Percentiles rank a stretch among this genome's conserved stretches.
Evolutionary conservation across 2,888 invertebrate species (phyloP).

Genomic region (Allygus modestus): DNA sequence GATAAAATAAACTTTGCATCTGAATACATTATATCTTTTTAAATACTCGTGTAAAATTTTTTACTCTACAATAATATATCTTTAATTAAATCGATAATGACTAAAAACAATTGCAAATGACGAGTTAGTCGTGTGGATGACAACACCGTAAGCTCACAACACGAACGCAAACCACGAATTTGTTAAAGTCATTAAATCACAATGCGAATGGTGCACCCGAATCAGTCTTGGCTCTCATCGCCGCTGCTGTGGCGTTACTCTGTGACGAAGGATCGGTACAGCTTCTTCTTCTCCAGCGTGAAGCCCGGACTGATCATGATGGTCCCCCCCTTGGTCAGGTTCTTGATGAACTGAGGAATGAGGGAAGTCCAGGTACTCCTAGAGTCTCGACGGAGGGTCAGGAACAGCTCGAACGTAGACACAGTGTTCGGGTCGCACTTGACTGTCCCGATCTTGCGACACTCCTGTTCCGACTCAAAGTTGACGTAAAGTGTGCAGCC

Average conservation of each 20-base stretch:
- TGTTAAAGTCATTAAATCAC: slow-evolving; percentile 62
- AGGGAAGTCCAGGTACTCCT: slow-evolving; percentile 88
- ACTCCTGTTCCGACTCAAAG: slow-evolving; percentile 84
- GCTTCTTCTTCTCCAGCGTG: slow-evolving; percentile 93
- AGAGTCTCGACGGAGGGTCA: slow-evolving; percentile 89
- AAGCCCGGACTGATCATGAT: slow-evolving; percentile 94
- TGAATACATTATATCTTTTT: slow-evolving; percentile 48
- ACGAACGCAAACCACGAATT: slow-evolving; percentile 62
- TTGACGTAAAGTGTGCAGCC: slow-evolving; percentile 92
- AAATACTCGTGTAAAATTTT: slow-evolving; percentile 59
- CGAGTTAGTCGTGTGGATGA: slow-evolving; percentile 55
- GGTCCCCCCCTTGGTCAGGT: slow-evolving; percentile 90
- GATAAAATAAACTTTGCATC: slow-evolving; percentile 55
- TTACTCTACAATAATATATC: slow-evolving; percentile 58
- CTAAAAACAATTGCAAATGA: slow-evolving; percentile 64
- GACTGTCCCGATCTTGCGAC: slow-evolving; percentile 87
- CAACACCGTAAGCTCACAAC: slow-evolving; percentile 62
- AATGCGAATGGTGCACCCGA: slow-evolving; percentile 66
- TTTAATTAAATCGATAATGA: slow-evolving; percentile 61
- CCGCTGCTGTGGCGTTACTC: slow-evolving; percentile 62
- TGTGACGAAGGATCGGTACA: slow-evolving; percentile 87
- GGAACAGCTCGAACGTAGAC: slow-evolving; percentile 93
- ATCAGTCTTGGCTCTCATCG: slow-evolving; percentile 69
- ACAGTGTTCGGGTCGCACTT: slow-evolving; percentile 92
- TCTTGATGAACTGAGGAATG: slow-evolving; percentile 94